Percentiles rank a stretch among this genome's conserved stretches.
These are phyloP conservation scores for Eilema depressum DNA, from an alignment of 2,888 invertebrate genomes.

Conservation along the genomic window DNA sequence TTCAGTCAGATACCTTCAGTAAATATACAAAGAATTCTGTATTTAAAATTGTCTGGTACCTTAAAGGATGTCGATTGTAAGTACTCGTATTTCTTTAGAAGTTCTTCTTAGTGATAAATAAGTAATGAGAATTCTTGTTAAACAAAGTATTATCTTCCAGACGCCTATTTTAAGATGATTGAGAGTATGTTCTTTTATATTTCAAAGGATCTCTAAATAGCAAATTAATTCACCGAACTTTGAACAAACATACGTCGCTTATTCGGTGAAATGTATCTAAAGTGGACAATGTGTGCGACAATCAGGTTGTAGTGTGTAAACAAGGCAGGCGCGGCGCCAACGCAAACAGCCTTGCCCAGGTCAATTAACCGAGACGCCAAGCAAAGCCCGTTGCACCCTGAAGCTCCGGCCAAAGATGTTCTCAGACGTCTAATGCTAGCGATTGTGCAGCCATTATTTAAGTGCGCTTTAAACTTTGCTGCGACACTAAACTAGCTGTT, in stretches of 20 bases:
- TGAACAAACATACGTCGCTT: neutral
- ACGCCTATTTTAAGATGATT: neutral
- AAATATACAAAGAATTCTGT: constrained; percentile 36
- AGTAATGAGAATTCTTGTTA: constrained; percentile 19
- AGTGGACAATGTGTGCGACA: constrained; percentile 60
- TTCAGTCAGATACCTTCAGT: constrained; percentile 31
- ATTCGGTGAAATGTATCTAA: constrained; percentile 9
- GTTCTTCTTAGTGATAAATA: constrained; percentile 24
- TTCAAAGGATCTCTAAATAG: neutral
- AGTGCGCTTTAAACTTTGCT: constrained; percentile 18
- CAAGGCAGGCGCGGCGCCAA: constrained; percentile 68
- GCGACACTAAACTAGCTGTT: constrained; percentile 5
- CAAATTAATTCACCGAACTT: neutral
- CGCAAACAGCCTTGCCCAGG: constrained; percentile 66
- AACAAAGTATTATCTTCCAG: neutral
- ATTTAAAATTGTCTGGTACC: neutral
- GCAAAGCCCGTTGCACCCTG: constrained; percentile 46
- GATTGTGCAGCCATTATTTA: constrained; percentile 23
- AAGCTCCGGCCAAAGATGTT: constrained; percentile 17
- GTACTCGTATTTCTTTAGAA: constrained; percentile 17
- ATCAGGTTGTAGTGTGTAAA: constrained; percentile 66
- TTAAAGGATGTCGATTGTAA: neutral
- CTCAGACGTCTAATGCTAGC: constrained; percentile 26
- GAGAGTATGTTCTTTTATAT: neutral
- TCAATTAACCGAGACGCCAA: constrained; percentile 69